Base-by-base conservation (phyloP, 2,888 invertebrate genomes). In the Pristionchus arcanus region DNA sequence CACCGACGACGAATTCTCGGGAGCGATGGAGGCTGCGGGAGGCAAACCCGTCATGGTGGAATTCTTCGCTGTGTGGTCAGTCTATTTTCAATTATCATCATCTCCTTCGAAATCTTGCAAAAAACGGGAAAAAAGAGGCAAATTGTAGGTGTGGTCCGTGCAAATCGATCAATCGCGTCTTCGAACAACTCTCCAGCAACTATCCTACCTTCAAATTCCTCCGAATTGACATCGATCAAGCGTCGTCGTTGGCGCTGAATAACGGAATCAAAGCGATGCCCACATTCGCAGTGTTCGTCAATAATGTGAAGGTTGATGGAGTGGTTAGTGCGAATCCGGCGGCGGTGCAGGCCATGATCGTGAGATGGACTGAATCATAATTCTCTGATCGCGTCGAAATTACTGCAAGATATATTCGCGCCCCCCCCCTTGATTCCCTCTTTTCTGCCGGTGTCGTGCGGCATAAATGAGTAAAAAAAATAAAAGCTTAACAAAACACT, bases 241-340 rank as follows among this genome's bases (percentile, higher is more conserved):
- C 37, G n/a, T 1, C 5, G 53, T 11, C 42, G 28, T n/a, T 92
- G 19, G 98, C 98, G 2, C 97, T 97, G 42, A 96, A 96, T 25
- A 97, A 98, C 95, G 97, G 97, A 90, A 97, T 99, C 74, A 97
- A 97, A 90, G 98, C 98, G 0, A 98, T 99, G 98, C 99, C 99
- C 37, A 99, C 99, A 0, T 99, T 99, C 95, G 97, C 98, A 93
- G 98, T 99, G 95, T 98, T 97, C 95, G 97, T 97, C 93, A 98
- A 95, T 92, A 95, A 95, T 94, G 55, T 59, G 55, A 97, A 97
- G 96, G 96, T 98, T 94, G 98, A 98, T 95, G 96, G 97, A 71
- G 96, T 98, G 92, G 97, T 97, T 96, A 99, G 99, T 21, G 98
- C 98, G 0, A 97, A 98, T 96, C 96, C 97, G 0, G 96, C 96